Conservation (phyloP, 1,140 invertebrate genomes). For the Forficula auricularia region DNA sequence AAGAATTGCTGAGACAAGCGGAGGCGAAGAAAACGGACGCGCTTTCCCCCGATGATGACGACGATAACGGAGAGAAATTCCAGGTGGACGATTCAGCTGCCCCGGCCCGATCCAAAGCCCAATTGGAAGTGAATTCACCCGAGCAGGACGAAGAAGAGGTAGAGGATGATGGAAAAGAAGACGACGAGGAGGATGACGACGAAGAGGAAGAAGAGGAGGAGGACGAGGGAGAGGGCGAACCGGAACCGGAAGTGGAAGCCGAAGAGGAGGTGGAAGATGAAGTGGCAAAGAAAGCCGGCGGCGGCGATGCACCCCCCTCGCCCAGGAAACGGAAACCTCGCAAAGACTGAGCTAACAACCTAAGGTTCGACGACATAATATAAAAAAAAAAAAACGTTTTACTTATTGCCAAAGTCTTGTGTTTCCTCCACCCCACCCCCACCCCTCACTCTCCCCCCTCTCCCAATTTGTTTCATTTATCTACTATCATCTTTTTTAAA, state of each 20-base stretch:
- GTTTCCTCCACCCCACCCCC: too few relatives aligned
- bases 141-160: conserved; percentile 28
- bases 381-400: too few relatives aligned
- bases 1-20: conserved; percentile 21
- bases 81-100: conserved; percentile 24
- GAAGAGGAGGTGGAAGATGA: conserved; percentile 17
- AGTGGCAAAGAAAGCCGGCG: conserved; percentile 9
- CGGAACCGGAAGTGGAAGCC: conserved; percentile 24
- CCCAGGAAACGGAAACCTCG: conserved; percentile 14
- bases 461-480: too few relatives aligned
- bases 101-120: conserved; percentile 11
- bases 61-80: conserved; percentile 15
- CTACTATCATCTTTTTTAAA: too few relatives aligned
- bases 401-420: too few relatives aligned
- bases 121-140: conserved; percentile 17
- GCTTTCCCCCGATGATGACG: conserved; percentile 26
- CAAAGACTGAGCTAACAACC: conserved; percentile 16
- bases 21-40: conserved; percentile 43
- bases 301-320: conserved; percentile 12
- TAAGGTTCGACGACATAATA: too few relatives aligned
- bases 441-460: too few relatives aligned
- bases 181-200: conserved; percentile 19
- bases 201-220: conserved; percentile 25
- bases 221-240: conserved; percentile 22
- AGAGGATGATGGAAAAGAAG: conserved; percentile 20